Percentiles rank a stretch among this genome's conserved stretches.
Evolutionary conservation across 2,888 invertebrate species (phyloP).

Genomic region (Megaustenia siamemsis): DNA sequence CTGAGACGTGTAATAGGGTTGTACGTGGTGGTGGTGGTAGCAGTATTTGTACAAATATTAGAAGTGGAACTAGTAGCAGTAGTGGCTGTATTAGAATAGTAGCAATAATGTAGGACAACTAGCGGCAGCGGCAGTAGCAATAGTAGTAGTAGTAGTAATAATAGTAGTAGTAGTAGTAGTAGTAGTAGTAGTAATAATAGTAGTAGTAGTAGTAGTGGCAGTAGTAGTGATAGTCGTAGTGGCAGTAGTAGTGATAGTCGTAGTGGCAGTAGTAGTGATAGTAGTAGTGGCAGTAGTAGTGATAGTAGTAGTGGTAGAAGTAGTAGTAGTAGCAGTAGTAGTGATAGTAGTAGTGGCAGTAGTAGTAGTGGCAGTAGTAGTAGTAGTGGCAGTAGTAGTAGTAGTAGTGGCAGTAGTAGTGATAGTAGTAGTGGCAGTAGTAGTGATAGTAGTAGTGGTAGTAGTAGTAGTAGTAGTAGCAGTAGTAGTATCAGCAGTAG

Average conservation of each 20-base stretch:
- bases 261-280: background rate
- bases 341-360: background rate
- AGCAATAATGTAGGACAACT: background rate
- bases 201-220: slow-evolving; percentile 35
- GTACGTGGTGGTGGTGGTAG: too few relatives aligned
- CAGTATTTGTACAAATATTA: too few relatives aligned
- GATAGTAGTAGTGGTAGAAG: background rate
- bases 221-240: slow-evolving; percentile 32
- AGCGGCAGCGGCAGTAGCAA: background rate
- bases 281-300: background rate
- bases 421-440: background rate
- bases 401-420: slow-evolving; percentile 2
- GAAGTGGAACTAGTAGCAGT: slow-evolving; percentile 6
- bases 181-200: slow-evolving; percentile 31
- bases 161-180: slow-evolving; percentile 22
- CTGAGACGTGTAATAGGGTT: too few relatives aligned
- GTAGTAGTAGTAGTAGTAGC: background rate
- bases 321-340: slow-evolving; percentile 9
- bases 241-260: slow-evolving; percentile 21
- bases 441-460: background rate
- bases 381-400: background rate
- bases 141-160: background rate
- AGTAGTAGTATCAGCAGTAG: slow-evolving; percentile 26
- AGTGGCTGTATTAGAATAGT: slow-evolving; percentile 2
- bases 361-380: background rate